A percentile compares a stretch with the other conserved stretches of the same genome.
These are phyloP conservation scores for Microcaecilia unicolor DNA, from an alignment of 2,797 vertebrate genomes.

Conservation along the genomic window DNA sequence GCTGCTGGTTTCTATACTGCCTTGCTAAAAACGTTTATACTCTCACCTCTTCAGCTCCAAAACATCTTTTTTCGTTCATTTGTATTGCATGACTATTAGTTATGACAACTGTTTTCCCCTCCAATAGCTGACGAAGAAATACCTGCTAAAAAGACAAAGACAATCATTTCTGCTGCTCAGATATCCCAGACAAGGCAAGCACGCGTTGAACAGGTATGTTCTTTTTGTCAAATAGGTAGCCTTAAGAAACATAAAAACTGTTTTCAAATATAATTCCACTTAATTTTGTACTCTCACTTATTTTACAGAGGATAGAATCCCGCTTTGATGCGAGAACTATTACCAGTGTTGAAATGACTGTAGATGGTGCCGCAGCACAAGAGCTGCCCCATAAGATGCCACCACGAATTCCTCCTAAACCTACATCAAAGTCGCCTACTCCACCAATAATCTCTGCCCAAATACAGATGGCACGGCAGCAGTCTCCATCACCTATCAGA, in stretches of 20 bases:
- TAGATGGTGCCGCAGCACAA: slow-evolving; percentile 67
- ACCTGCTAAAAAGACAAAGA: slow-evolving; percentile 90
- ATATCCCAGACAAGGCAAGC: slow-evolving; percentile 80
- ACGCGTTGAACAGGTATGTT: slow-evolving; percentile 76
- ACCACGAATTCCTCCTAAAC: slow-evolving; percentile 86
- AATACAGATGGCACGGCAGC: slow-evolving; percentile 73
- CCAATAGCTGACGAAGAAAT: slow-evolving; percentile 74
- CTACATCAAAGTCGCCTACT: slow-evolving; percentile 82
- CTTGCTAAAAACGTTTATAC: no score
- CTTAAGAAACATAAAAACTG: neutral
- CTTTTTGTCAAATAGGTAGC: slow-evolving; percentile 21
- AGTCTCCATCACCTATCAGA: slow-evolving; percentile 88
- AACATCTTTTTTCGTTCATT: no score
- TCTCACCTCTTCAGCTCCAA: no score
- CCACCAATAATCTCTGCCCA: slow-evolving; percentile 65
- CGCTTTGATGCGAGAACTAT: slow-evolving; percentile 73
- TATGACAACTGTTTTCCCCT: neutral
- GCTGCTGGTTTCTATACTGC: no score
- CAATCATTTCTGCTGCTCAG: slow-evolving; percentile 81
- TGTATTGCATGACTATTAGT: no score
- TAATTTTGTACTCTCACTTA: slow-evolving; percentile 1
- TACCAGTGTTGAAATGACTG: slow-evolving; percentile 74
- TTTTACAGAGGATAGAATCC: slow-evolving; percentile 66
- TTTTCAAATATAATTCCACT: no score
- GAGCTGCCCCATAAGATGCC: slow-evolving; percentile 87